A percentile compares a stretch with the other conserved stretches of the same genome.
Conservation (phyloP, 2,797 vertebrate genomes). For the Pteropus rufus region DNA sequence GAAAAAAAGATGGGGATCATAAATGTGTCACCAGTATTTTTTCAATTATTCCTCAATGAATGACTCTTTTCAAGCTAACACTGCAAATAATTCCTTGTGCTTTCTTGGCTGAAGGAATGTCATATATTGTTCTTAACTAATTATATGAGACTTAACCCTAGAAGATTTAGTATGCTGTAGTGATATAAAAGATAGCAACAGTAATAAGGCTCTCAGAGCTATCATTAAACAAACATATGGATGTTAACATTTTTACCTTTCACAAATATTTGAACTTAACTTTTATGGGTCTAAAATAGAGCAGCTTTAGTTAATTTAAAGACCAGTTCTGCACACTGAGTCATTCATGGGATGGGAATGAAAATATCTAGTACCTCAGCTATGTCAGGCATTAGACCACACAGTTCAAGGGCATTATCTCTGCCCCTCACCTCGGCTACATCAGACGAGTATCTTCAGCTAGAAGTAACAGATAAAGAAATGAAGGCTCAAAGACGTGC, state of each 20-base stretch:
- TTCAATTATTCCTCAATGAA: slow-evolving; percentile 76
- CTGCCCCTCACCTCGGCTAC: not conserved
- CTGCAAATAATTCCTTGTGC: slow-evolving; percentile 73
- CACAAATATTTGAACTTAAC: slow-evolving; percentile 68
- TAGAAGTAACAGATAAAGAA: not conserved
- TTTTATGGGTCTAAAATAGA: slow-evolving; percentile 66
- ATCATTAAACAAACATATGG: slow-evolving; percentile 71
- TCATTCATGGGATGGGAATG: not conserved
- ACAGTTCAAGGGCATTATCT: not conserved
- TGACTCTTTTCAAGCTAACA: slow-evolving; percentile 70
- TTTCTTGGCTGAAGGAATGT: slow-evolving; percentile 67
- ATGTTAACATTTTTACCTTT: slow-evolving; percentile 68
- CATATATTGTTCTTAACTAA: slow-evolving; percentile 72
- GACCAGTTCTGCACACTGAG: not conserved
- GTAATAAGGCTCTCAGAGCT: slow-evolving; percentile 73
- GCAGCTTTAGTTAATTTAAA: slow-evolving; percentile 41
- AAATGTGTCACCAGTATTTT: slow-evolving; percentile 78
- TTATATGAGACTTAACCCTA: slow-evolving; percentile 70
- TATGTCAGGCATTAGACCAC: not conserved
- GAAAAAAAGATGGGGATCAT: slow-evolving; percentile 61
- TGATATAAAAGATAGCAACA: slow-evolving; percentile 68
- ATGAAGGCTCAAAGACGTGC: not conserved
- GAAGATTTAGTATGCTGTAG: slow-evolving; percentile 70
- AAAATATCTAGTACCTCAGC: not conserved
- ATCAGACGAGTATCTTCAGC: not conserved